Evolutionary conservation across 2,888 invertebrate species (phyloP), one percentile per base, ranked within the genome.

Genomic region (Ariolimax columbianus): DNA sequence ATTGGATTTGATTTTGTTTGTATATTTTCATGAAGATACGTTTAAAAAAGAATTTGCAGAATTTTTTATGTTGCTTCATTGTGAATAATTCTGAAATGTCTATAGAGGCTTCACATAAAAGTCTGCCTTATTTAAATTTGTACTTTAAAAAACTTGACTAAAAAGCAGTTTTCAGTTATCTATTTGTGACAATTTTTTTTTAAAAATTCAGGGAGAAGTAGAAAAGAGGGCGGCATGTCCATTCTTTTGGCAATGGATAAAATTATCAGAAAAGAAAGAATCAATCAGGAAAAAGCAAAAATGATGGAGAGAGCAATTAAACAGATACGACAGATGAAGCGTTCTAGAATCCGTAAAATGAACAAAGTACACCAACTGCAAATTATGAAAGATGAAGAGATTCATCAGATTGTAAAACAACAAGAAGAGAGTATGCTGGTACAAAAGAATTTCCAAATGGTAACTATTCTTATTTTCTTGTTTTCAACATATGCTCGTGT

Each of bases 301-400:
- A 85, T 88, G 86, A 89, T 89, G 88, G 59, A 81, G 26, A 75
- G 75, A 7, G 88, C 88, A 3, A 87, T 88, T 26, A 51, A 78
- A 19, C n/a, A 66, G 30, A 83, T 88, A 75, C 63, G 72, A 2
- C 9, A 47, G 0, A 87, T 88, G 87, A 78, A 81, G 0, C 23
- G 66, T 14, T 43, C 73, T 30, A 75, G 82, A 0, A 83, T 88
- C 14, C 70, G 85, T 2, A 79, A 75, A 47, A 66, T 51, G 33
- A 82, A 72, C 40, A 63, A 68, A 33, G 47, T 17, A 30, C 63
- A 77, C 72, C 88, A 88, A 38, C 72, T 73, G 40, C 77, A 84
- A 68, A 77, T 83, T n/a, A 47, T 88, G 51, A 73, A 83, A n/a
- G 70, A 40, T 33, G 88, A 85, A 26, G 86, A 85, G 26, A 86